Base-by-base conservation (phyloP, 2,797 vertebrate species). In the Pangasius djambal region DNA sequence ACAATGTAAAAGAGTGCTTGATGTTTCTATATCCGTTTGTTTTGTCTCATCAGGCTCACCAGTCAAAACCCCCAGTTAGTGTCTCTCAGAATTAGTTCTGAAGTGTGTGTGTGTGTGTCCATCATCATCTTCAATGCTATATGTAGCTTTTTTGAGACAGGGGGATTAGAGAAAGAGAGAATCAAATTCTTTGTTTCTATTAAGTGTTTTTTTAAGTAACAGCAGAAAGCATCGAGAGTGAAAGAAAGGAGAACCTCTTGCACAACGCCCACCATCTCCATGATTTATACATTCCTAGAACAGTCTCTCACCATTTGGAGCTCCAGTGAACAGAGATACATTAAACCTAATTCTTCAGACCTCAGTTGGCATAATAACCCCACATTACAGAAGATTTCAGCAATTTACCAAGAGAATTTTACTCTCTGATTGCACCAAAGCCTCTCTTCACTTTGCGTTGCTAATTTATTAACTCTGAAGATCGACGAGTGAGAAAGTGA, bases 401-500 rank as follows among this genome's bases (percentile, higher is more conserved):
- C 91, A 87, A 88, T 92, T 89, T 91, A 91, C 82, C 85, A 65
- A 85, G 74, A 91, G 89, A 90, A 91, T 88, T 91, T 92, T 91
- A 92, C 92, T 88, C 67, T 79, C 25, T 92, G 92, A 94, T 86
- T 93, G 85, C 85, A 89, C 91, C 81, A 57, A 87, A 91, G 88
- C 89, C 89, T 92, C 87, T 89, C 91, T 89, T 91, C 92, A 90
- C 88, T 89, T 92, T 89, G 86, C 85, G 87, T 79, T 40, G 84
- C 91, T 90, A 82, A 57, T 93, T 92, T 93, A 93, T 95, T 94
- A 94, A 89, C 95, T 94, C 91, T 90, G 65, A 87, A 89, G 86
- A 87, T 75, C 31, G 81, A 31, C 25, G 83, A 84, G 78, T 84
- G 87, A 88, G 77, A 86, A 85, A 67, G 86, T 84, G 79, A 86